Conservation (phyloP, 1,140 invertebrate species). For the Grapholita molesta region DNA sequence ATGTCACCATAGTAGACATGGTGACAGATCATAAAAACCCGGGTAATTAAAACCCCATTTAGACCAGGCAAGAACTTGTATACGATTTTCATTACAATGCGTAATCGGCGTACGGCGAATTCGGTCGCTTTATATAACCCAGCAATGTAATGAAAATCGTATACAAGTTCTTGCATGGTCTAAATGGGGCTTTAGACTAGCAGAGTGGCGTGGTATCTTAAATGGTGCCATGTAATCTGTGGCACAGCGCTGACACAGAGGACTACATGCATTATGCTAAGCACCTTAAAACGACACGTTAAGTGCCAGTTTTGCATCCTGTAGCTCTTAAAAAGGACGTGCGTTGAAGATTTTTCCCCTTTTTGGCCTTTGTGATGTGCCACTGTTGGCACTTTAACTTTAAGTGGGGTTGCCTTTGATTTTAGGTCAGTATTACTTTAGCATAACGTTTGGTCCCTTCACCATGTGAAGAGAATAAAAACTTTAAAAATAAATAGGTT, state of each 20-base stretch:
- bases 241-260: neutral
- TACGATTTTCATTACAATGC: too few species aligned
- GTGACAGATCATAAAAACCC: too few species aligned
- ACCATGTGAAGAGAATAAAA: too few species aligned
- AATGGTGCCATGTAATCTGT: neutral
- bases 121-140: too few species aligned
- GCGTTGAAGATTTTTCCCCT: neutral
- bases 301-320: conserved; percentile 17
- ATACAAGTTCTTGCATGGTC: too few species aligned
- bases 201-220: neutral
- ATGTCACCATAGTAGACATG: too few species aligned
- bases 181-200: too few species aligned
- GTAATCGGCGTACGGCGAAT: too few species aligned
- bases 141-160: too few species aligned
- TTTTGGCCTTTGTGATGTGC: neutral
- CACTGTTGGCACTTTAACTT: neutral
- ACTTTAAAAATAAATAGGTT: too few species aligned
- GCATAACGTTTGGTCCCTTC: neutral
- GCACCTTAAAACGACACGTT: conserved; percentile 2
- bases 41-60: too few species aligned
- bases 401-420: conserved; percentile 7
- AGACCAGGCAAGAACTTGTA: too few species aligned
- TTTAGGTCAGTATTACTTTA: neutral
- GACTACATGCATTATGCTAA: conserved; percentile 9
- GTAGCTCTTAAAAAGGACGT: conserved; percentile 11